Evolutionary conservation across 2,797 vertebrate species (phyloP).

Genomic region (Lindbergichthys nudifrons): DNA sequence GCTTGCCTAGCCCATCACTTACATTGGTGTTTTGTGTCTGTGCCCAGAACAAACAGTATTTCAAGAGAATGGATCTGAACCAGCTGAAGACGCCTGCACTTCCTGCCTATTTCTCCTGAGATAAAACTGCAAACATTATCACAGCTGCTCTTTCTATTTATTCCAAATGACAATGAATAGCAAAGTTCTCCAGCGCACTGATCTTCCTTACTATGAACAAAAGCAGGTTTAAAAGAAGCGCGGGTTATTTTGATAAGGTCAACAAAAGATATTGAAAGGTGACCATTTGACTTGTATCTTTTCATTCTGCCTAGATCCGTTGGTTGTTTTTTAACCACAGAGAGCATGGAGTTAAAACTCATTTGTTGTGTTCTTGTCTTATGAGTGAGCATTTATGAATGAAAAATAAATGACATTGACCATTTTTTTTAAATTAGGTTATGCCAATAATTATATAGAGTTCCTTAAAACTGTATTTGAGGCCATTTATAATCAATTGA

Average conservation of each 20-base stretch:
- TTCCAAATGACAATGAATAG: constrained; percentile 33
- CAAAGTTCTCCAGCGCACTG: neutral
- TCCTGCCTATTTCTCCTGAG: constrained; percentile 65
- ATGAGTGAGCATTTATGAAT: neutral
- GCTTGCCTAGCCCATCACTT: constrained; percentile 82
- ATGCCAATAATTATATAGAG: no score
- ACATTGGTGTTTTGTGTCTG: constrained; percentile 81
- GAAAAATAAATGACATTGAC: neutral
- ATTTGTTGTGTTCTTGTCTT: no score
- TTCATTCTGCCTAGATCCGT: no score
- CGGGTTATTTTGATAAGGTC: no score
- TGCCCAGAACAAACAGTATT: constrained; percentile 86
- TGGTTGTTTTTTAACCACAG: no score
- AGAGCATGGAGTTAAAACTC: no score
- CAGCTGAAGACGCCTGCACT: constrained; percentile 84
- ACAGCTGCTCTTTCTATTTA: constrained; percentile 74
- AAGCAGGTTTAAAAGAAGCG: neutral
- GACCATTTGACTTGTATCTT: no score
- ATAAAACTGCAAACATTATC: constrained; percentile 79
- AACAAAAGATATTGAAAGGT: no score
- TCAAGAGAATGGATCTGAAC: constrained; percentile 60
- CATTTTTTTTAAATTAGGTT: no score
- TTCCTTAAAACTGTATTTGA: neutral
- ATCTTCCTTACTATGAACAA: constrained; percentile 12
- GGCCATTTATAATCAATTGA: neutral